These are phyloP conservation scores for Astyanax mexicanus DNA, from an alignment of 2,797 vertebrate genomes.

Conservation along the genomic window DNA sequence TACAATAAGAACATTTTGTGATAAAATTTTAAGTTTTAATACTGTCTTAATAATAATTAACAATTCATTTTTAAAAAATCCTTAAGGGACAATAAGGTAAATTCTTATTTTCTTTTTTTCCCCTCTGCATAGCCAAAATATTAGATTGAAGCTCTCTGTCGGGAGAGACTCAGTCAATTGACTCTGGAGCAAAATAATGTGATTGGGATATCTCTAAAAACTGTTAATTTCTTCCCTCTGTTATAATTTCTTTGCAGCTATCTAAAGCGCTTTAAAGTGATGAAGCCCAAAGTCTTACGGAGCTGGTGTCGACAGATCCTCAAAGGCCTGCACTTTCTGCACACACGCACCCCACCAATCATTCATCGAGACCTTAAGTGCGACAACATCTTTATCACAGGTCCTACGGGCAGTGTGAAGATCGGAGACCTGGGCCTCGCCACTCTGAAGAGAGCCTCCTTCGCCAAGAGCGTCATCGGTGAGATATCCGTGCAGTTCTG, in stretches of 20 bases:
- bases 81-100: no score
- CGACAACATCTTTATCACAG: conserved; percentile 99
- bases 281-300: conserved; percentile 97
- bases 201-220: no score
- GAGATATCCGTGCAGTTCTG: conserved; percentile 47
- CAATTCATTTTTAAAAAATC: no score
- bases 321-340: conserved; percentile 96
- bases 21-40: no score
- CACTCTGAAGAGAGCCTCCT: conserved; percentile 95
- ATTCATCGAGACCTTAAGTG: conserved; percentile 99
- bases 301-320: conserved; percentile 98
- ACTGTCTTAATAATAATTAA: no score
- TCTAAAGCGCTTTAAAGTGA: conserved; percentile 97
- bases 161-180: no score
- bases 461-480: conserved; percentile 99
- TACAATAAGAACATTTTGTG: no score
- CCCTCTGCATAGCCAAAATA: no score
- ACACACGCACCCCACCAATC: conserved; percentile 95
- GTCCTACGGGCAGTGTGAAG: conserved; percentile 97
- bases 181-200: no score
- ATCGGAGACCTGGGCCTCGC: conserved; percentile 97
- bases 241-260: conserved; percentile 88
- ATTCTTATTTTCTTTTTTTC: no score
- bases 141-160: no score
- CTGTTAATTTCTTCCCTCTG: no score